Percentiles rank a stretch among this genome's conserved stretches.
These are phyloP conservation scores for Tetrapedia diversipes DNA, from an alignment of 2,888 invertebrate genomes.

Conservation along the genomic window DNA sequence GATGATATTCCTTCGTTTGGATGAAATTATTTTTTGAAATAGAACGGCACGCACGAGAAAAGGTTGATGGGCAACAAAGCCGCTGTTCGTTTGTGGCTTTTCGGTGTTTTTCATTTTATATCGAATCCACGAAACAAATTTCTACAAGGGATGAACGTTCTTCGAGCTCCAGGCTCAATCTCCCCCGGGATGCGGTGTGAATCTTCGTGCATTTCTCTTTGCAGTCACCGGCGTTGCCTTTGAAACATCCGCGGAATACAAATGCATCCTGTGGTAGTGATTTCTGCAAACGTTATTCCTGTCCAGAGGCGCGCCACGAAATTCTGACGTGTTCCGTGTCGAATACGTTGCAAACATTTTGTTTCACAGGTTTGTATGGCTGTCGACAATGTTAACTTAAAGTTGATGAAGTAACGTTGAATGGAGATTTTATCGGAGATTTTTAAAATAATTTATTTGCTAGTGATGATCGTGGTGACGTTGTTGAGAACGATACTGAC, in stretches of 20 bases:
- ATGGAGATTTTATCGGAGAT: no score
- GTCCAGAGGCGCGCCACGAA: not conserved
- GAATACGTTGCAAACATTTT: not conserved
- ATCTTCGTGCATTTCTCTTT: slow-evolving; percentile 26
- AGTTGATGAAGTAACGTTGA: no score
- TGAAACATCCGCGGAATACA: slow-evolving; percentile 15
- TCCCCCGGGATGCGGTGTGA: slow-evolving; percentile 29
- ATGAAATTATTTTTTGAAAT: no score
- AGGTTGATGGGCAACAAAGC: no score
- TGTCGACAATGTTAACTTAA: no score
- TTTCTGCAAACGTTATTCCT: slow-evolving; percentile 24
- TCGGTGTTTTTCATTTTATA: slow-evolving; percentile 16
- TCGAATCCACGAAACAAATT: slow-evolving; percentile 19
- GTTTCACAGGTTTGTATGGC: not conserved
- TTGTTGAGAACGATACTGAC: no score
- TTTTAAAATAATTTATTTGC: no score
- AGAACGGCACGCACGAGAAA: no score
- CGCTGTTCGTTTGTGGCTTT: not conserved
- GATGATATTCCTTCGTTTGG: no score
- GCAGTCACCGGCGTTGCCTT: slow-evolving; percentile 23
- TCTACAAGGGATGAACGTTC: not conserved
- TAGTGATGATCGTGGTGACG: no score
- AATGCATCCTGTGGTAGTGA: slow-evolving; percentile 23
- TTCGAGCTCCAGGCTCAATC: slow-evolving; percentile 8
- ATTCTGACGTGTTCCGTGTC: not conserved